Base-by-base conservation (phyloP, 2,113 vertebrate species). In the Stictonetta naevosa region DNA sequence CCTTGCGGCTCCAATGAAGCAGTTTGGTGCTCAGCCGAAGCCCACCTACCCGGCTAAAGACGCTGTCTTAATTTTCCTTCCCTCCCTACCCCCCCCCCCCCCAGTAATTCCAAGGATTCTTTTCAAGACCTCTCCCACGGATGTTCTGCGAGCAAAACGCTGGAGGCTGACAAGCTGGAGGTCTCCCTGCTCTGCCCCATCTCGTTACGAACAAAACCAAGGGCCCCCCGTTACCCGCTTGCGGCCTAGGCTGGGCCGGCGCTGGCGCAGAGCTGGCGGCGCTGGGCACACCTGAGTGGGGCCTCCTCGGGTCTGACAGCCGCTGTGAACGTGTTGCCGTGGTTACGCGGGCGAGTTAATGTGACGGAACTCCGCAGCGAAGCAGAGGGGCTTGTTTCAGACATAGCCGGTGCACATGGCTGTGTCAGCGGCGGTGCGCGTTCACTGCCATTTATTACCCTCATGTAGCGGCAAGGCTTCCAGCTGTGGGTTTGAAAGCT, bases 291-390 rank as follows among this genome's bases (percentile, higher is more conserved):
- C 82, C 55, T 42, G 86, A 28, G 50, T 33, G 75, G 89, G 93
- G 76, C 89, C 68, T 46, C 73, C 44, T 80, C 46, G 31, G 74
- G 48, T 29, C 74, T 74, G 58, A 59, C 4, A 9, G 86, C 20
- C 46, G 20, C 20, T 19, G 14, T 86, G 78, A 52, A 11, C 84
- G 8, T 10, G 97, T 98, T 98, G 95, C 97, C 96, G 98, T 97
- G 96, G 97, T 84, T 90, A 98, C 90, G 0, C 1, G 1, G 71
- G 91, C 72, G 94, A 95, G 95, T 97, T 98, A 97, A 98, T 97
- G 97, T 96, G 95, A 97, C 8, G 88, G 97, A 98, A 98, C 96
- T 42, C 6, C 50, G 91, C 59, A 55, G 10, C 20, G 8, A 93
- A 91, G 95, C 92, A 63, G 87, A 29, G 50, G 81, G 89, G 86